phyloP scores from a whole-genome alignment of 2,888 invertebrate species.

The Dusona sp. region DNA sequence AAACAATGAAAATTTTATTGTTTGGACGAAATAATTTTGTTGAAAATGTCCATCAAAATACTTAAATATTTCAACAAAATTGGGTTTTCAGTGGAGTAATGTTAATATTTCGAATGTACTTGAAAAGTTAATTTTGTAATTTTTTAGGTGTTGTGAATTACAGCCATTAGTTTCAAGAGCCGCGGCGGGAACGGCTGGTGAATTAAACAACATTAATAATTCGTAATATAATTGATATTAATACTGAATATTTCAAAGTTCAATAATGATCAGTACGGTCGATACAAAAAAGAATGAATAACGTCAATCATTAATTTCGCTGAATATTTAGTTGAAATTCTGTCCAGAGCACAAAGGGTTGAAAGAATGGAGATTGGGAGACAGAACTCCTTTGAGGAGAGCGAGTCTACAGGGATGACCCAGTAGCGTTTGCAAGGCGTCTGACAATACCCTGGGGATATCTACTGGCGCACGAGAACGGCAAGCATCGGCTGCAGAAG shows the following conservation, averaged over 20 bases:
- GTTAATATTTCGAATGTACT: too few species aligned
- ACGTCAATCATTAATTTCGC: background rate
- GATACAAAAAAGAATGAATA: background rate
- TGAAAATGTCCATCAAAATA: too few species aligned
- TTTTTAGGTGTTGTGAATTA: too few species aligned
- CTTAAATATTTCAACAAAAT: too few species aligned
- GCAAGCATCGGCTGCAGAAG: constrained; percentile 26
- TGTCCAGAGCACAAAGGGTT: background rate
- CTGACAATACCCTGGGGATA: constrained; percentile 65
- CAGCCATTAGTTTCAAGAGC: background rate
- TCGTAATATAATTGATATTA: background rate
- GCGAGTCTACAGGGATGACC: constrained; percentile 50
- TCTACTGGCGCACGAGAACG: constrained; percentile 47
- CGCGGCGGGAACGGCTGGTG: too few species aligned
- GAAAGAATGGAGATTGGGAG: background rate
- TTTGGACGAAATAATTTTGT: too few species aligned
- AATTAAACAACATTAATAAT: background rate
- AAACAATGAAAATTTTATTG: too few species aligned
- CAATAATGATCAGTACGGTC: background rate
- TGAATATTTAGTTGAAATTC: constrained; percentile 19
- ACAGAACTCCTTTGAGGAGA: background rate
- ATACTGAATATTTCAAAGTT: background rate
- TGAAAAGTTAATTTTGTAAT: too few species aligned
- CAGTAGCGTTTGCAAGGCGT: constrained; percentile 55
- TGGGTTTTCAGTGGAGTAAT: too few species aligned